Percentiles rank a stretch among this genome's conserved stretches.
Evolutionary conservation across 1,140 invertebrate genomes (phyloP).

Genomic region (Meloidogyne hapla): DNA sequence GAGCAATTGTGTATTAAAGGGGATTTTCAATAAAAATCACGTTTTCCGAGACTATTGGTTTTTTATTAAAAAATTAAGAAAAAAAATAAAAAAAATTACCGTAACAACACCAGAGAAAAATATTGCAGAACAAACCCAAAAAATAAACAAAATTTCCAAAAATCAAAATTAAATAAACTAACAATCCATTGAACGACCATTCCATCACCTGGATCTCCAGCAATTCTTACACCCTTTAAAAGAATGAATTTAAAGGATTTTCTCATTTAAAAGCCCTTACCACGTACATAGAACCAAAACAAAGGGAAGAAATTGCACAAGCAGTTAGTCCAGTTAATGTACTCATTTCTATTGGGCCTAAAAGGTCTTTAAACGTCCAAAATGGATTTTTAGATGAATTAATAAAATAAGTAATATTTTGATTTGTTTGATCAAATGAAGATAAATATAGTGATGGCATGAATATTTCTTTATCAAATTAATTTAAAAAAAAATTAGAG

Average conservation of each 20-base stretch:
- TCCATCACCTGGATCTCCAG: constrained; percentile 43
- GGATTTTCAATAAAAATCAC: too few species aligned
- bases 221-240: constrained; percentile 39
- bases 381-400: neutral
- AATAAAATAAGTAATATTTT: neutral
- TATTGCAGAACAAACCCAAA: constrained; percentile 24
- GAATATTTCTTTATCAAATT: too few species aligned
- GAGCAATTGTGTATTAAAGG: too few species aligned
- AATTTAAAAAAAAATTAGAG: too few species aligned
- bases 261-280: neutral
- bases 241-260: neutral
- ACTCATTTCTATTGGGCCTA: constrained; percentile 26
- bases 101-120: constrained; percentile 16
- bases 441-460: neutral
- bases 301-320: constrained; percentile 47
- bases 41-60: too few species aligned
- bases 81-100: neutral
- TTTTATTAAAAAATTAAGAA: too few species aligned
- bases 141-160: neutral
- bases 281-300: constrained; percentile 51
- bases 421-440: neutral
- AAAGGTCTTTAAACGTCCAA: neutral
- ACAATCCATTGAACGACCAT: constrained; percentile 49
- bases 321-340: constrained; percentile 40
- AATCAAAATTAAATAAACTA: neutral